Percentiles rank a stretch among this genome's conserved stretches.
These are phyloP conservation scores for Drepanosiphum platanoidis DNA, from an alignment of 2,888 invertebrate genomes.

Conservation along the genomic window DNA sequence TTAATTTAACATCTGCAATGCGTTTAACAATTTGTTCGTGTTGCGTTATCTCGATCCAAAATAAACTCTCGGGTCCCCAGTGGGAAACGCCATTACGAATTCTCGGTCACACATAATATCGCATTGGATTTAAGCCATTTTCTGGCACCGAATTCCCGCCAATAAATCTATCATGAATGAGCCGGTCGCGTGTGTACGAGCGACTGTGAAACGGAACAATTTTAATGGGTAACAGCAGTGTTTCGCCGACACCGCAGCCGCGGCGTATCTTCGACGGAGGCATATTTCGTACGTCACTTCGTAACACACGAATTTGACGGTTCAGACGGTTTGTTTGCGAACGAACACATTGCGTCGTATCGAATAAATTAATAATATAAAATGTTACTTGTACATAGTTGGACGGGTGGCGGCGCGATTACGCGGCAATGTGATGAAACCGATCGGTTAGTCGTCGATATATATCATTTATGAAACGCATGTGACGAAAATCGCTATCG, in stretches of 20 bases:
- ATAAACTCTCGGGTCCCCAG: constrained; percentile 22
- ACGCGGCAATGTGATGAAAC: constrained; percentile 15
- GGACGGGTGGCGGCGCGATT: background rate
- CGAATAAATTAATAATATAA: background rate
- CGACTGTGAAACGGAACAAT: constrained; percentile 21
- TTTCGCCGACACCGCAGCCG: background rate
- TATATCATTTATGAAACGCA: background rate
- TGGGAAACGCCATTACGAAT: constrained; percentile 18
- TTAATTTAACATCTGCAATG: constrained; percentile 5
- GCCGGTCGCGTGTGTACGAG: background rate
- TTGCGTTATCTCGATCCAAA: constrained; percentile 31
- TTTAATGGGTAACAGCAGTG: constrained; percentile 34
- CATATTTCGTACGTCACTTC: background rate
- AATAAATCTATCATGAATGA: constrained; percentile 55
- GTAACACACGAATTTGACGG: background rate
- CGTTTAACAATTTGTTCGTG: constrained; percentile 35
- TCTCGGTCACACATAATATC: constrained; percentile 33
- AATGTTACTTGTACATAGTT: background rate
- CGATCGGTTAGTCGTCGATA: constrained; percentile 31
- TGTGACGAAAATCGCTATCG: constrained; percentile 49
- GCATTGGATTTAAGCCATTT: constrained; percentile 46
- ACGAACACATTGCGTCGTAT: background rate
- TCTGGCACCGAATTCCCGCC: constrained; percentile 28
- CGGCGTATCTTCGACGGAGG: no score
- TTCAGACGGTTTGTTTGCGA: background rate